Percentiles rank a stretch among this genome's conserved stretches.
Evolutionary conservation across 2,797 vertebrate species (phyloP).

Genomic region (Lacerta viridis): DNA sequence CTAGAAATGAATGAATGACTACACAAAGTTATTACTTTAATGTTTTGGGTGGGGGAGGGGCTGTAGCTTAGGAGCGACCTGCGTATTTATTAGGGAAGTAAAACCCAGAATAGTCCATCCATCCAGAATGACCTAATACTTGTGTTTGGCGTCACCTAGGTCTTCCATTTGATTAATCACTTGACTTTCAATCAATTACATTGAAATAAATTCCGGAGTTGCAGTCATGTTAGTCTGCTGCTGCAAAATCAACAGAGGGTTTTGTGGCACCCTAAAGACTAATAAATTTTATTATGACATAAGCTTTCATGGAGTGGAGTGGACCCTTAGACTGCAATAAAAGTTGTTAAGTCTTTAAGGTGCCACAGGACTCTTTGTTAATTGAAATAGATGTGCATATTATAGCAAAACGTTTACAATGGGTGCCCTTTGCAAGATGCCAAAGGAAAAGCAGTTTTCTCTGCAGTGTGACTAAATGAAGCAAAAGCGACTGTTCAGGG

Average conservation of each 20-base stretch:
- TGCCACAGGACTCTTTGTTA: too few relatives aligned
- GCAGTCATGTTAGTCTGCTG: too few relatives aligned
- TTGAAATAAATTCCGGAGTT: not conserved
- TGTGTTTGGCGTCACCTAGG: not conserved
- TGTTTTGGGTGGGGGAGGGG: not conserved
- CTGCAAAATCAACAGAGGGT: too few relatives aligned
- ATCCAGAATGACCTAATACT: too few relatives aligned
- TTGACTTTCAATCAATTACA: not conserved
- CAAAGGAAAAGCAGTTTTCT: not conserved
- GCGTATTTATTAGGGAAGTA: not conserved
- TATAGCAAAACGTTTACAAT: not conserved
- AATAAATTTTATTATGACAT: too few relatives aligned
- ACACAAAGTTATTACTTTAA: not conserved
- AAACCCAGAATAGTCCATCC: not conserved
- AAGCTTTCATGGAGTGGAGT: too few relatives aligned
- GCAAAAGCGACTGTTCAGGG: not conserved
- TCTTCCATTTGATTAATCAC: not conserved
- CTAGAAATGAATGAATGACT: not conserved
- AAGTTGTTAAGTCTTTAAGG: too few relatives aligned
- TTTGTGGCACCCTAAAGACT: too few relatives aligned
- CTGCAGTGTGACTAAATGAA: not conserved
- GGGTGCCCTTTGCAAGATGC: not conserved
- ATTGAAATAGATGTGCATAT: not conserved
- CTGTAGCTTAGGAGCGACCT: not conserved
- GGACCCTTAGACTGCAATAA: too few relatives aligned